Conservation (phyloP, 2,888 invertebrate genomes). For the Ariolimax columbianus region DNA sequence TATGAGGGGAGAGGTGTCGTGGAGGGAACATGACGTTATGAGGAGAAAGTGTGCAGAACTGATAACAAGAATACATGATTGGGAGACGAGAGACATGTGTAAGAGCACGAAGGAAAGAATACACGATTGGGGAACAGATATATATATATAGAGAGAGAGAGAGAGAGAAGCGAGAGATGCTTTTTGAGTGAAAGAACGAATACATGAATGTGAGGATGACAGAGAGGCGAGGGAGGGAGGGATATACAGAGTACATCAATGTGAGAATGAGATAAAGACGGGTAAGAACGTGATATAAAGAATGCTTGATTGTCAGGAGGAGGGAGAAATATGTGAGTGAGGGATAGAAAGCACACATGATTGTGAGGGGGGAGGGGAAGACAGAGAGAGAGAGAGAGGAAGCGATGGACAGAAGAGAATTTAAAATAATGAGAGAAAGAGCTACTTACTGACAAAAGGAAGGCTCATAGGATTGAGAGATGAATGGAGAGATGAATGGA, state of each 20-base stretch:
- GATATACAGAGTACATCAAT: no score
- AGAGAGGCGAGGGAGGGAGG: neutral
- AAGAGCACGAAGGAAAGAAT: no score
- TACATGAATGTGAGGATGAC: neutral
- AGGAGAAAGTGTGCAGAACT: no score
- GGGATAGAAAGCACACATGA: neutral
- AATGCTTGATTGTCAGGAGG: neutral
- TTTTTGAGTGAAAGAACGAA: neutral
- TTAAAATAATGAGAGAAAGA: no score
- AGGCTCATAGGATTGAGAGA: neutral
- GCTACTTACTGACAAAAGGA: no score
- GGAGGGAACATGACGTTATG: no score
- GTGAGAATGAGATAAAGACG: neutral
- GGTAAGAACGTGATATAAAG: neutral
- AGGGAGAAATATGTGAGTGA: neutral
- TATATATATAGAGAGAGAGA: neutral
- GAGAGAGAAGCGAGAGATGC: neutral
- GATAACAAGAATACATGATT: no score
- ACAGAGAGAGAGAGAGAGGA: neutral
- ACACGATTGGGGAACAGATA: no score
- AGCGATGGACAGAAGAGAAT: neutral
- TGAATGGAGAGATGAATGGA: neutral
- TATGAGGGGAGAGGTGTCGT: no score
- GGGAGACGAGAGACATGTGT: no score
- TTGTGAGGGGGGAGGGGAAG: slow-evolving; percentile 1